Evolutionary conservation across 2,888 invertebrate species (phyloP).

Genomic region (Neoaliturus tenellus): DNA sequence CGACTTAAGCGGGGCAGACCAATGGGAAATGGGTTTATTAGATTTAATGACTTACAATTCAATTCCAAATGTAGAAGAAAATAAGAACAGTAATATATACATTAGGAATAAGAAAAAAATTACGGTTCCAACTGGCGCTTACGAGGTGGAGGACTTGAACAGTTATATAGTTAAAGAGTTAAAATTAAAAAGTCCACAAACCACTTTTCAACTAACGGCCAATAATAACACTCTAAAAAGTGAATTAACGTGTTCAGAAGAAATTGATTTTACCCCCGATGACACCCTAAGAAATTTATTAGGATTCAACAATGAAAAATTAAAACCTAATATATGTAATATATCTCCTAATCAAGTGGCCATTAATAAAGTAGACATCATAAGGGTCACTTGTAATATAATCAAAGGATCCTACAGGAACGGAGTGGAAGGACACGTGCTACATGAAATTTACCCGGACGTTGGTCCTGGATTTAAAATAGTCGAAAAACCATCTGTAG

Average conservation of each 20-base stretch:
- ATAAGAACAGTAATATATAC: slow-evolving; percentile 19
- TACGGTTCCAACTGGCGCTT: slow-evolving; percentile 1
- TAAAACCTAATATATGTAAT: not conserved
- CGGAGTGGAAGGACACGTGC: slow-evolving; percentile 20
- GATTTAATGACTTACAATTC: slow-evolving; percentile 46
- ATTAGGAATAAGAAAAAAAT: not conserved
- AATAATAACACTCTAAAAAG: slow-evolving; percentile 42
- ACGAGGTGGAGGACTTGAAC: slow-evolving; percentile 12
- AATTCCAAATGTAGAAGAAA: slow-evolving; percentile 42
- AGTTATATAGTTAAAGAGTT: not conserved
- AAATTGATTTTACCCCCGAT: not conserved
- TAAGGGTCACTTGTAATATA: slow-evolving; percentile 28
- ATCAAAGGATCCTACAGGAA: slow-evolving; percentile 4
- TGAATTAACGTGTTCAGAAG: not conserved
- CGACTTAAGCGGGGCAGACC: not conserved
- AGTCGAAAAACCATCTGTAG: slow-evolving; percentile 11
- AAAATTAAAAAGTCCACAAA: not conserved
- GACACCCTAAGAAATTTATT: not conserved
- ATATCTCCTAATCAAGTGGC: slow-evolving; percentile 10
- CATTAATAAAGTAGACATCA: slow-evolving; percentile 18
- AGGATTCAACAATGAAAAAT: not conserved
- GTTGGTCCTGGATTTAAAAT: slow-evolving; percentile 28
- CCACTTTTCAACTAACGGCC: not conserved
- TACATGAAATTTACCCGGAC: slow-evolving; percentile 12
- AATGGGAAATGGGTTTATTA: slow-evolving; percentile 42